Conservation (phyloP, 1,140 invertebrate species). For the Neodiprion virginianus region DNA sequence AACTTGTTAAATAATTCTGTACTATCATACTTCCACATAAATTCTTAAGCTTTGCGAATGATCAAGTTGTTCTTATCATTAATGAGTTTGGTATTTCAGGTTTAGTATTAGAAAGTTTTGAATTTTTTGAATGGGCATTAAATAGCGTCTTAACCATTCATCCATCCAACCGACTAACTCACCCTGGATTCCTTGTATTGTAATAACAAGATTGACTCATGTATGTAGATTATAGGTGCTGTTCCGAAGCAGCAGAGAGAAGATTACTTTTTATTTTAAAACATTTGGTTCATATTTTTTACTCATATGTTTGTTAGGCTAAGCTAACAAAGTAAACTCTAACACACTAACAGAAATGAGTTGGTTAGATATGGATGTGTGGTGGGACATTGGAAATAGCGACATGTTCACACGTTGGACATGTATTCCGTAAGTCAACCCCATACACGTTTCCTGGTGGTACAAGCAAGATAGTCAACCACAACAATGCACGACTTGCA, state of each 20-base stretch:
- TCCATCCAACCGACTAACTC: conserved; percentile 60
- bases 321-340: conserved; percentile 41
- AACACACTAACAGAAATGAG: conserved; percentile 60
- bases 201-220: not conserved
- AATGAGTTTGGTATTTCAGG: not conserved
- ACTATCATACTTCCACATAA: too few species aligned
- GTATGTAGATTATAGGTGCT: not conserved
- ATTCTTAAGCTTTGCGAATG: too few species aligned
- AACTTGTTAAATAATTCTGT: too few species aligned
- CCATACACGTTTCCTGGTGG: conserved; percentile 99
- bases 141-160: conserved; percentile 60
- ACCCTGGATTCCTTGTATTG: conserved; percentile 3
- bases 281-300: not conserved
- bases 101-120: not conserved
- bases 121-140: not conserved
- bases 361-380: conserved; percentile 95
- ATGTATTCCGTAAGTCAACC: conserved; percentile 98
- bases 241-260: not conserved
- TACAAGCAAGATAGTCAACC: conserved; percentile 96
- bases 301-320: conserved; percentile 5
- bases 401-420: conserved; percentile 92
- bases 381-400: conserved; percentile 90
- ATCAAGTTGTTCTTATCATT: too few species aligned
- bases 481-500: conserved; percentile 95
- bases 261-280: not conserved